Evolutionary conservation across 2,113 vertebrate species (phyloP), one percentile per base, ranked within the genome.

Genomic region (Nymphicus hollandicus): DNA sequence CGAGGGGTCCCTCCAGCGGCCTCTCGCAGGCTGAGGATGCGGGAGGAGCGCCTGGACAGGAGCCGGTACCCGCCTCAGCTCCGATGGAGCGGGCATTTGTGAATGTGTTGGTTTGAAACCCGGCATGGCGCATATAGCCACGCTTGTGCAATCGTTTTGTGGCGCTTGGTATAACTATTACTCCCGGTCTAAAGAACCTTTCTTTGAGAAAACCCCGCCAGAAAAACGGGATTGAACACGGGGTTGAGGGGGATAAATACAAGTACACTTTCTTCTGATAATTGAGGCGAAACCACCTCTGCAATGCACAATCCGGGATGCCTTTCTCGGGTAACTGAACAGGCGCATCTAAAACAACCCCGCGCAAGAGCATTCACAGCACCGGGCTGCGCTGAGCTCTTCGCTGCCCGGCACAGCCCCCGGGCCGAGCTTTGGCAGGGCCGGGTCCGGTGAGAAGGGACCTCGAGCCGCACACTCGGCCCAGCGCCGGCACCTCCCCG

Each of bases 1-100:
- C 0, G 0, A 4, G 14, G 11, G 5, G 1, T 13, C 27, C 46
- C 18, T 52, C 9, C 11, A 3, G 8, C 18, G 35, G 64, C 19
- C 64, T 4, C 17, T 3, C 2, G 14, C 50, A 24, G 46, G 44
- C 35, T 1, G 0, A 39, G 47, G 24, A 35, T 37, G 9, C 11
- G 14, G 4, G 16, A 5, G 15, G 22, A 25, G 3, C 4, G 20
- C 14, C 17, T 19, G 14, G 33, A 27, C 14, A 43, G 27, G 15
- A 10, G 13, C 4, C 15, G 23, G 6, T 11, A 41, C 6, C 14
- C 4, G 28, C 44, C 6, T 17, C 64, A 33, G 10, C 39, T 55
- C 24, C n/a, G 2, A 2, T 2, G 25, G 41, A 23, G 33, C 0
- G 13, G 7, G 6, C 31, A n/a, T n/a, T 10, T n/a, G 33, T n/a